Conservation (phyloP, 64 coral and sea anemone species). For the Stichodactyla helianthus region DNA sequence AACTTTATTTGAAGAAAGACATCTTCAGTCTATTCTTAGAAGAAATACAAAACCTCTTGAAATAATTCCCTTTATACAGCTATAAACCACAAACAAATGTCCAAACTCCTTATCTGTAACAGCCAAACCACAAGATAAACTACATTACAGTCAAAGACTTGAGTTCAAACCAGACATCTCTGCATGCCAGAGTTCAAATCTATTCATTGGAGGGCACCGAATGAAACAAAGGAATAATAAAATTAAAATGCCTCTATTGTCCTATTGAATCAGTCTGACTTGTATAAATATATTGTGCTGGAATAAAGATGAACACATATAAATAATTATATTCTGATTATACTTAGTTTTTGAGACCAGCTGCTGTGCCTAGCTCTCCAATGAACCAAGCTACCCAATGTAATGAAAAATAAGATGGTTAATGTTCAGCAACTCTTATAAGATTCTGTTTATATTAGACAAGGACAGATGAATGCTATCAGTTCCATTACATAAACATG, state of each 20-base stretch:
- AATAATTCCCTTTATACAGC: slow-evolving; percentile 8
- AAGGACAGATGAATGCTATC: background rate
- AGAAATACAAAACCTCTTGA: slow-evolving; percentile 11
- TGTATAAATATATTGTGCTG: background rate
- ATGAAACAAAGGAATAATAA: background rate
- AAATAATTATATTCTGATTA: slow-evolving; percentile 14
- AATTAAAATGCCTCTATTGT: background rate
- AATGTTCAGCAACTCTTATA: background rate
- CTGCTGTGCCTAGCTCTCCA: slow-evolving; percentile 1
- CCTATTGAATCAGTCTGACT: background rate
- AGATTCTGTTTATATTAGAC: background rate
- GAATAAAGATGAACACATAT: slow-evolving; percentile 1
- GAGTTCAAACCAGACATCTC: background rate
- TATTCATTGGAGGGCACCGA: background rate
- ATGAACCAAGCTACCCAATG: background rate
- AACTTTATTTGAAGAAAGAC: background rate
- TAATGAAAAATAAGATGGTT: background rate
- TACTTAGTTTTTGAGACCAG: background rate
- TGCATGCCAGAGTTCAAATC: background rate
- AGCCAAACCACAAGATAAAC: slow-evolving; percentile 17
- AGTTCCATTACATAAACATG: background rate
- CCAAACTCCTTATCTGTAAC: slow-evolving; percentile 14
- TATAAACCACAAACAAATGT: slow-evolving; percentile 25
- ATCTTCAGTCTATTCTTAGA: background rate
- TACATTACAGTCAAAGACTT: slow-evolving; percentile 10